Percentiles rank a stretch among this genome's conserved stretches.
phyloP scores from a whole-genome alignment of 2,797 vertebrate genomes.

The Acomys russatus region DNA sequence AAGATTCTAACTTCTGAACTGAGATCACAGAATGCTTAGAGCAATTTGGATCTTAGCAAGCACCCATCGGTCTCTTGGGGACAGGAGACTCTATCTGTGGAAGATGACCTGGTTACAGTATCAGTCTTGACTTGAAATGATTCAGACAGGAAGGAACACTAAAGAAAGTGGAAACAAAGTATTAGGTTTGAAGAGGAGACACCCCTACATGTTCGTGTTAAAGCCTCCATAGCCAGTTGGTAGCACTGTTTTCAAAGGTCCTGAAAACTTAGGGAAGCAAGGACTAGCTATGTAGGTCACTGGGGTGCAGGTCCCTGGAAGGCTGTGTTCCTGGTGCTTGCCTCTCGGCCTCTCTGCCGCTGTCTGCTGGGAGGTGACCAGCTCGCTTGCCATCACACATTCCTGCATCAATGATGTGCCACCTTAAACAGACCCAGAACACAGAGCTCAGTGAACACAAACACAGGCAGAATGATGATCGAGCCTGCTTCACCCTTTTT shows the following conservation, averaged over 20 bases:
- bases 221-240: not conserved
- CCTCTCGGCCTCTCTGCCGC: too few species aligned
- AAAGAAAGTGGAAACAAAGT: conserved; percentile 9
- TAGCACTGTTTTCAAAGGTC: not conserved
- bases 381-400: too few species aligned
- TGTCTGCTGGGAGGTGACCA: not conserved
- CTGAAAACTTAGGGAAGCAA: not conserved
- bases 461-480: not conserved
- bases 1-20: not conserved
- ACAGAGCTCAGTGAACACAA: not conserved
- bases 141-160: not conserved
- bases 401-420: not conserved
- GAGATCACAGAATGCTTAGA: not conserved
- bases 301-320: too few species aligned
- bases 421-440: not conserved
- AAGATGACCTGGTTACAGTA: not conserved
- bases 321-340: not conserved
- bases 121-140: conserved; percentile 2
- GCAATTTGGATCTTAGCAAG: not conserved
- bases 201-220: not conserved
- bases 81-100: not conserved
- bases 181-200: not conserved
- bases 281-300: too few species aligned
- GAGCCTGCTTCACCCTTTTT: not conserved
- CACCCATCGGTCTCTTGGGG: not conserved